Conservation (phyloP, 2,113 vertebrate genomes). For the Varanus salvator region DNA sequence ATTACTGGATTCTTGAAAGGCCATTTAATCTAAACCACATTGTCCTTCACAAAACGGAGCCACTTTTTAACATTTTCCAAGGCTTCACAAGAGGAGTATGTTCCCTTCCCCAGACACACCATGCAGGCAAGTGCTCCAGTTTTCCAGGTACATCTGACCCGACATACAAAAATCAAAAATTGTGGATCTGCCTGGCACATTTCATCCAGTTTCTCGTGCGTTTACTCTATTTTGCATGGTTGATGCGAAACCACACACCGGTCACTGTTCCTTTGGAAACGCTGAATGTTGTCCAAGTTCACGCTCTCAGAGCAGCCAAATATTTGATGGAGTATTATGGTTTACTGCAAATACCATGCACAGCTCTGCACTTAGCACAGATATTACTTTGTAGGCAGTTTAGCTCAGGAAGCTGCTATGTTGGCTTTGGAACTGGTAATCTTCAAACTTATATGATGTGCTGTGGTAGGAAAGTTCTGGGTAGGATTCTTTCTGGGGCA, state of each 20-base stretch:
- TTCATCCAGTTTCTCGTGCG: not conserved
- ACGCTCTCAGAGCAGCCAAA: not conserved
- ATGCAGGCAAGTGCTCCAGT: not conserved
- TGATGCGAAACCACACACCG: not conserved
- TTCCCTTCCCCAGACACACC: not conserved
- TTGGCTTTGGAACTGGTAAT: not conserved
- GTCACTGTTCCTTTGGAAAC: not conserved
- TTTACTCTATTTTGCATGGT: not conserved
- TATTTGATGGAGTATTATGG: not conserved
- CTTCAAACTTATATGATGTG: not conserved
- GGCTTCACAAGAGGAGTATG: not conserved
- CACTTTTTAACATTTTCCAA: constrained; percentile 28
- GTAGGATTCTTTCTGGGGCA: not conserved
- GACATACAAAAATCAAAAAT: not conserved
- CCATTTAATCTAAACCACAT: not conserved
- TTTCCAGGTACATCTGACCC: not conserved
- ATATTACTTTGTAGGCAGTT: not conserved
- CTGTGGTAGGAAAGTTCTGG: not conserved
- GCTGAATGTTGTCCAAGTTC: not conserved
- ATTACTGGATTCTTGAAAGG: not conserved
- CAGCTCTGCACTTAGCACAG: not conserved
- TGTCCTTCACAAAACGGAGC: not conserved
- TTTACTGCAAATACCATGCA: not conserved
- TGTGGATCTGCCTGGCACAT: not conserved
- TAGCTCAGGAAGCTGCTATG: not conserved